Percentiles rank a stretch among this genome's conserved stretches.
Evolutionary conservation across 2,797 vertebrate species (phyloP).

Genomic region (Euphonia xanthogaster): DNA sequence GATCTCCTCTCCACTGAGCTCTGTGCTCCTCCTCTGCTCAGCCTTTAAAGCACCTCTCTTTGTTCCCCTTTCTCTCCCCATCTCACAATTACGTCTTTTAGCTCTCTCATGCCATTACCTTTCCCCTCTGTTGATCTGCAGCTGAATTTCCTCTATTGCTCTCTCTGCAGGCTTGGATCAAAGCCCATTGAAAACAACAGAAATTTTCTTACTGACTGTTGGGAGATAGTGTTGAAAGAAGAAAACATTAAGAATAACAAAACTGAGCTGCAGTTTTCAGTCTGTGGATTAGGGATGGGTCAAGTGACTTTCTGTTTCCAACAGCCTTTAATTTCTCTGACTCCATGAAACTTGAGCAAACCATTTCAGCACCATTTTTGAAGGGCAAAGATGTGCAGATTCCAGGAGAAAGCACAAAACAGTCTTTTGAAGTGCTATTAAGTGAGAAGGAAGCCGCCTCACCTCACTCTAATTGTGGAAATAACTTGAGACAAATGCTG

Average conservation of each 20-base stretch:
- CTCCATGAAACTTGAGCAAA: neutral
- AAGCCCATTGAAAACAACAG: constrained; percentile 19
- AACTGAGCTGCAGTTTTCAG: neutral
- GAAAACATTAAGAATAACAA: neutral
- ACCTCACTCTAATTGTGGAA: neutral
- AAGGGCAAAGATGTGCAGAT: neutral
- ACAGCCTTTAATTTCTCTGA: neutral
- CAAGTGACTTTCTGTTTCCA: neutral
- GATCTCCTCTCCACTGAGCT: neutral
- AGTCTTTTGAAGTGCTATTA: neutral
- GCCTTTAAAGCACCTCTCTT: neutral
- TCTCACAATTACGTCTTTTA: neutral
- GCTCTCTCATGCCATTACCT: constrained; percentile 1
- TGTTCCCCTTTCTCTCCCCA: neutral
- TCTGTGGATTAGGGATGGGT: neutral
- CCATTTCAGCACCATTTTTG: neutral
- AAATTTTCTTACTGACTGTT: neutral
- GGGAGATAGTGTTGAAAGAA: neutral
- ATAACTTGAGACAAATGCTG: neutral
- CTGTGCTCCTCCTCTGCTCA: neutral
- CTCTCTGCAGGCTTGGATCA: constrained; percentile 33
- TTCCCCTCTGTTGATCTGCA: constrained; percentile 23
- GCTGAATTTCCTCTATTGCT: constrained; percentile 6
- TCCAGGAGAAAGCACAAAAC: neutral
- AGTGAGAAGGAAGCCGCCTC: neutral